A percentile compares a stretch with the other conserved stretches of the same genome.
phyloP scores from a whole-genome alignment of 2,113 vertebrate species.

The Notothenia rossii region DNA sequence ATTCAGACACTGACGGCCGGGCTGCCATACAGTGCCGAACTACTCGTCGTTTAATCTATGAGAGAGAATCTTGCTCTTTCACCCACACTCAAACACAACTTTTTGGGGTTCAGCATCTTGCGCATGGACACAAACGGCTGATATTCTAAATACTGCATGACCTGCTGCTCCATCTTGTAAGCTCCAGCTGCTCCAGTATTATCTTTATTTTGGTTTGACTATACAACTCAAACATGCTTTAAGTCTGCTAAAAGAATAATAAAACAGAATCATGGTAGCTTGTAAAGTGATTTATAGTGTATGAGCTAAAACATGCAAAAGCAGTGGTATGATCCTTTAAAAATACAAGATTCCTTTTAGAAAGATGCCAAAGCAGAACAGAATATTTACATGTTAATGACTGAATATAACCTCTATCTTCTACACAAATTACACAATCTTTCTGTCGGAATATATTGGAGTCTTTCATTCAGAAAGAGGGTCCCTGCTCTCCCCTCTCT shows the following conservation, averaged over 20 bases:
- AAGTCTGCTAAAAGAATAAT: background rate
- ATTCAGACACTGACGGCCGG: too few species aligned
- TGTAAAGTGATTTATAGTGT: background rate
- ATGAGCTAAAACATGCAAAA: background rate
- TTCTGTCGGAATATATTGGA: conserved; percentile 6
- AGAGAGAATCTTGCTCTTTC: too few species aligned
- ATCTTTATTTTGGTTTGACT: background rate
- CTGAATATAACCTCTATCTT: conserved; percentile 22
- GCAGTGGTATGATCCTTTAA: background rate
- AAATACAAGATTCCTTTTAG: background rate
- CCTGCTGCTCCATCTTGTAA: too few species aligned
- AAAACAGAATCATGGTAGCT: background rate
- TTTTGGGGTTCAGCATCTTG: too few species aligned
- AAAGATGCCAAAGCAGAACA: background rate
- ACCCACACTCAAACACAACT: too few species aligned
- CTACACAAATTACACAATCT: background rate
- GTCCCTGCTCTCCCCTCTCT: conserved; percentile 5
- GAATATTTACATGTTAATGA: conserved; percentile 20
- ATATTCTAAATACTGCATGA: too few species aligned
- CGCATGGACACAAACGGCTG: too few species aligned
- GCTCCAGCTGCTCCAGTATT: too few species aligned
- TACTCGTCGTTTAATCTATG: too few species aligned
- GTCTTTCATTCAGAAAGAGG: conserved; percentile 13
- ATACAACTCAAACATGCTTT: background rate
- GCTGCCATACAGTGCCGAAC: too few species aligned